phyloP scores from a whole-genome alignment of 35 echinoderm and acorn worm genomes.

The Amphiura filiformis region DNA sequence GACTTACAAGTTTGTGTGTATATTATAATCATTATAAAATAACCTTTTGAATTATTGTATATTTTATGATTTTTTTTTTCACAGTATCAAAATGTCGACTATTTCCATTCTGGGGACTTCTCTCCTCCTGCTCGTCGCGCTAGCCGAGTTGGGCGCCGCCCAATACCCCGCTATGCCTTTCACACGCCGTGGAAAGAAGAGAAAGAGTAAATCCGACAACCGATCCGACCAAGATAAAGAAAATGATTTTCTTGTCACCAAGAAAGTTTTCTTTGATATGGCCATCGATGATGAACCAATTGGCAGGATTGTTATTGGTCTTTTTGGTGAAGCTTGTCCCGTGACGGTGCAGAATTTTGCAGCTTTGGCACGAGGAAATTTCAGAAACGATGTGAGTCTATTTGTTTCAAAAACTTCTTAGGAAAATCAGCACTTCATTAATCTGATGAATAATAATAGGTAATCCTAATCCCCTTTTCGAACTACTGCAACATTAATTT shows the following conservation, averaged over 20 bases:
- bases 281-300: conserved; percentile 81
- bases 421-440: too few species aligned
- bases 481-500: too few species aligned
- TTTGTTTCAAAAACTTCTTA: too few species aligned
- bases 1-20: too few species aligned
- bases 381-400: conserved; percentile 69
- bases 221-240: conserved; percentile 61
- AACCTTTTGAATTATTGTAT: too few species aligned
- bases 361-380: conserved; percentile 77
- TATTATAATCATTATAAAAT: too few species aligned
- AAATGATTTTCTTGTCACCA: conserved; percentile 87
- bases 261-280: conserved; percentile 85
- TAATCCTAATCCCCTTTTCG: too few species aligned
- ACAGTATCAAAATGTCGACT: too few species aligned
- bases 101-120: background rate
- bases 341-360: conserved; percentile 94
- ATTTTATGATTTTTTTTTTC: too few species aligned
- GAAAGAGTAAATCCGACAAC: conserved; percentile 59
- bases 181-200: conserved; percentile 2
- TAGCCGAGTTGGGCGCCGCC: background rate
- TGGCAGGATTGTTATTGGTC: conserved; percentile 72
- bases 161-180: background rate
- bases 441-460: too few species aligned
- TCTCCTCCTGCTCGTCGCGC: background rate
- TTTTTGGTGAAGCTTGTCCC: conserved; percentile 82